These are phyloP conservation scores for Diplazon laetatorius DNA, from an alignment of 2,888 invertebrate genomes.

Conservation along the genomic window DNA sequence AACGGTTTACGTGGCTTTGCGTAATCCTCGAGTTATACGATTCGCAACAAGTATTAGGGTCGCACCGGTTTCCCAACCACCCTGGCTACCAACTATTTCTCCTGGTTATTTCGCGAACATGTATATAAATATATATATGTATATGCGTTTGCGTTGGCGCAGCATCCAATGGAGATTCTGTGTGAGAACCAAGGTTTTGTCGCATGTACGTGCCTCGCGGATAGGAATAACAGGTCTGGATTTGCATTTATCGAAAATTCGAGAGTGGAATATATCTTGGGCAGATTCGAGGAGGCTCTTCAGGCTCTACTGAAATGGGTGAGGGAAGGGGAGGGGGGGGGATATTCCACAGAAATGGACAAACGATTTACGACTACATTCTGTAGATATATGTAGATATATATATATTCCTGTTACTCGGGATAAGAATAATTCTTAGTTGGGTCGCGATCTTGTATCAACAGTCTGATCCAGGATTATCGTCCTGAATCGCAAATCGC, in stretches of 20 bases:
- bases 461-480: conserved; percentile 66
- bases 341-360: conserved; percentile 50
- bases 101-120: too few relatives aligned
- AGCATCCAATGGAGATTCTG: conserved; percentile 52
- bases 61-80: conserved; percentile 32
- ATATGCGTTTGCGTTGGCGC: conserved; percentile 3
- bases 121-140: conserved; percentile 12
- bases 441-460: conserved; percentile 64
- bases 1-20: conserved; percentile 63
- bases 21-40: conserved; percentile 64
- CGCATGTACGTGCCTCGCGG: conserved; percentile 32
- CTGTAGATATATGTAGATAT: neutral
- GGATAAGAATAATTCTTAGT: conserved; percentile 63
- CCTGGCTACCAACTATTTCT: conserved; percentile 34
- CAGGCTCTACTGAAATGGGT: conserved; percentile 12
- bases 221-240: conserved; percentile 54
- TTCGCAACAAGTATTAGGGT: conserved; percentile 65
- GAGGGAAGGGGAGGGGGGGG: conserved; percentile 7
- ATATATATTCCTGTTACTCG: conserved; percentile 33
- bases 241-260: conserved; percentile 62
- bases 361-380: conserved; percentile 53
- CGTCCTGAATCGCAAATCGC: conserved; percentile 62
- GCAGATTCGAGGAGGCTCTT: conserved; percentile 15
- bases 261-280: conserved; percentile 38
- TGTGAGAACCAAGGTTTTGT: conserved; percentile 47